Base-by-base conservation (phyloP, 2,113 vertebrate species). In the Tupaia tana region DNA sequence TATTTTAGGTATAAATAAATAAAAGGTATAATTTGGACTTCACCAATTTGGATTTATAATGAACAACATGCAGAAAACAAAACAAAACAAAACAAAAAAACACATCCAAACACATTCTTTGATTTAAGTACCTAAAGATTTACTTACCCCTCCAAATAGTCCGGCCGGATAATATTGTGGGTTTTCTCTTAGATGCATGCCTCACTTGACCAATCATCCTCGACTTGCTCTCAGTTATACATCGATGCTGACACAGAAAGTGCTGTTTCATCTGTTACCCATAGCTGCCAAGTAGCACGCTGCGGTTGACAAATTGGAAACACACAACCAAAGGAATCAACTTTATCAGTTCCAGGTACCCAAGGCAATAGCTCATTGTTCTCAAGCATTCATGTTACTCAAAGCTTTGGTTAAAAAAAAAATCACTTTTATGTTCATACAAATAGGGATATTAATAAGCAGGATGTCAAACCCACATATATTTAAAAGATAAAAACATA, bases 231-330 rank as follows among this genome's bases (percentile, higher is more conserved):
- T 80, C 96, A 56, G 77, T 56, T 89, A 69, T 63, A 31, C 81
- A n/a, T 80, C 61, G 89, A 85, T 43, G 43, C 90, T 92, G 88
- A 96, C 67, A 77, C 24, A 27, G 29, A 66, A 67, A 86, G 81
- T 29, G 63, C 63, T 90, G 96, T 82, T 31, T 95, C 94, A 82
- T 97, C 94, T 90, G 94, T 74, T 59, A 69, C 70, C 14, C 9
- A 0, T 69, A 67, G 63, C 90, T 84, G 83, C 95, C 92, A 91
- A 93, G 88, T 56, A 24, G 56, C 90, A 92, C 78, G 85, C 94
- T 93, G 88, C 66, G 58, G 85, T 14, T 15, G 64, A 59, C 81
- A 88, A 87, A 88, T 52, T 86, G 85, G 92, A 93, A 90, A 93
- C 90, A 91, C 14, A 70, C 27, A 59, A 75, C 58, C 66, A 81